Conservation (phyloP, 2,888 invertebrate genomes). For the Melipona beecheii region DNA sequence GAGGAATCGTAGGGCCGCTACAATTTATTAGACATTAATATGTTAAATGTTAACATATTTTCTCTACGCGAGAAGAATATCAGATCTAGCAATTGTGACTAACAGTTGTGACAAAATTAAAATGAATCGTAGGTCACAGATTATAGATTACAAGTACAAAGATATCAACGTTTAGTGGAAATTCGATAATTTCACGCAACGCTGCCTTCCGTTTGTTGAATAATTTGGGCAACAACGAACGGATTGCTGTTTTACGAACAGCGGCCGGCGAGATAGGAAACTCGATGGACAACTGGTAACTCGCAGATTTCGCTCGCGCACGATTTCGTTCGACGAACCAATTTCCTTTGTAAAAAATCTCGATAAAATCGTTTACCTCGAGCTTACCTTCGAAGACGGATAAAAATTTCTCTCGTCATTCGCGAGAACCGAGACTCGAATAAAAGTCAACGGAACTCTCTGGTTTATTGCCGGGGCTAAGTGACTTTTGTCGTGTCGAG, state of each 20-base stretch:
- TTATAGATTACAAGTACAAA: background rate
- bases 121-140: no score
- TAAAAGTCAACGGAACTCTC: slow-evolving; percentile 66
- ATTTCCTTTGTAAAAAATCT: background rate
- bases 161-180: background rate
- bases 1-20: no score
- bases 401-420: background rate
- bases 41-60: no score
- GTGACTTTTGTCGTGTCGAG: slow-evolving; percentile 77
- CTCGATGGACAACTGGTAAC: background rate
- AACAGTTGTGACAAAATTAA: no score
- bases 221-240: background rate
- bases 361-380: background rate
- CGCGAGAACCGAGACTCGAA: slow-evolving; percentile 55
- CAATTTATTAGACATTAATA: no score
- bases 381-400: background rate
- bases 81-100: background rate
- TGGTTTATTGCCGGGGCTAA: slow-evolving; percentile 71
- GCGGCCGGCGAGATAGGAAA: background rate
- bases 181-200: background rate
- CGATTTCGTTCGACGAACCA: slow-evolving; percentile 10
- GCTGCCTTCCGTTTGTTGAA: background rate
- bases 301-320: background rate
- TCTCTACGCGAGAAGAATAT: background rate
- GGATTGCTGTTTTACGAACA: background rate